Conservation (phyloP, 2,888 invertebrate genomes). For the Drosophila neoperkinsi region DNA sequence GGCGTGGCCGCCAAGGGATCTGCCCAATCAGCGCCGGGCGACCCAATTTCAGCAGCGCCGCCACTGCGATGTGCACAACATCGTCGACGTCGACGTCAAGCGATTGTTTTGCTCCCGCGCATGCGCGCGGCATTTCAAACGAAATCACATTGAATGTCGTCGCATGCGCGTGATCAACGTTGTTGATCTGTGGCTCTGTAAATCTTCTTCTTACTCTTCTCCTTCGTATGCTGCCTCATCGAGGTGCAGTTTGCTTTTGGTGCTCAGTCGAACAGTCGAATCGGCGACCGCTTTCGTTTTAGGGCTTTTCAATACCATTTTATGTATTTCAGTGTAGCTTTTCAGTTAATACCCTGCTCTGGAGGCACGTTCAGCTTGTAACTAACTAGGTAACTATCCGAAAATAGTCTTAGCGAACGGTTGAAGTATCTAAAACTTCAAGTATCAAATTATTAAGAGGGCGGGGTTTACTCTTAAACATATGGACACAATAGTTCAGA, state of each 20-base stretch:
- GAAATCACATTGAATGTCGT: slow-evolving; percentile 81
- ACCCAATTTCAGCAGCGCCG: slow-evolving; percentile 69
- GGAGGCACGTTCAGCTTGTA: not conserved
- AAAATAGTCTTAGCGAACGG: not conserved
- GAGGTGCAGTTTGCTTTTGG: slow-evolving; percentile 41
- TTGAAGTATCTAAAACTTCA: not conserved
- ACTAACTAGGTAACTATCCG: not conserved
- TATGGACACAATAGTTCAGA: not conserved
- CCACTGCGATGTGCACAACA: slow-evolving; percentile 51
- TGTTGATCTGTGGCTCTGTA: slow-evolving; percentile 73
- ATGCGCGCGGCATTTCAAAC: slow-evolving; percentile 80
- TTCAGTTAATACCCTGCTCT: slow-evolving; percentile 52
- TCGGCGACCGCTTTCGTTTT: slow-evolving; percentile 68
- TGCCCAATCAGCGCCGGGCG: slow-evolving; percentile 42
- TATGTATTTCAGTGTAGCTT: slow-evolving; percentile 61
- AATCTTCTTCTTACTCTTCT: slow-evolving; percentile 10
- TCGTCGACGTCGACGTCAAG: slow-evolving; percentile 43
- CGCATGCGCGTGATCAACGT: slow-evolving; percentile 82
- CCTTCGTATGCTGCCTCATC: not conserved
- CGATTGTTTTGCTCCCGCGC: slow-evolving; percentile 81
- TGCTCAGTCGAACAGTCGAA: slow-evolving; percentile 50
- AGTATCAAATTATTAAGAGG: not conserved
- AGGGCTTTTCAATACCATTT: slow-evolving; percentile 76
- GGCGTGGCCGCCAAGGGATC: slow-evolving; percentile 58
- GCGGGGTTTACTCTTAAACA: not conserved